A percentile compares a stretch with the other conserved stretches of the same genome.
Conservation (phyloP, 1,140 invertebrate genomes). For the Samia ricini region DNA sequence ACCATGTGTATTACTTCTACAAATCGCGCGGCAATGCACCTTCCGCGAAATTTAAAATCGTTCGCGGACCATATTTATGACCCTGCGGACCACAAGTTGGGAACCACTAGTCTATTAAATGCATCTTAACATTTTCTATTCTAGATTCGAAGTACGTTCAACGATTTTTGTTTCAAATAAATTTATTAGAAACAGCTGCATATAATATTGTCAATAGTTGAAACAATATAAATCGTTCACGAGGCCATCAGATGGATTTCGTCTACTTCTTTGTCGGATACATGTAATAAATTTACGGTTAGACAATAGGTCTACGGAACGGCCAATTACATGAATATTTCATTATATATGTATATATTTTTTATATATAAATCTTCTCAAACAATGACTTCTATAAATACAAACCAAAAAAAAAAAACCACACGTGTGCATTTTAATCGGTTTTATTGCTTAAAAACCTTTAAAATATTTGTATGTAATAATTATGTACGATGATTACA, state of each 20-base stretch:
- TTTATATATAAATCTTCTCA: constrained; percentile 22
- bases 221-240: constrained; percentile 47
- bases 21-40: no score
- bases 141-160: constrained; percentile 34
- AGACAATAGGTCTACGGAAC: constrained; percentile 37
- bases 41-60: no score
- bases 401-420: constrained; percentile 7
- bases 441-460: constrained; percentile 20
- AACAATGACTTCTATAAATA: constrained; percentile 11
- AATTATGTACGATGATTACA: constrained; percentile 21
- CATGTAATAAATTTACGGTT: constrained; percentile 32
- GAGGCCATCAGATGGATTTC: constrained; percentile 37
- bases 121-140: constrained; percentile 20
- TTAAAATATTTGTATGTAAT: constrained; percentile 28
- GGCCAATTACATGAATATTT: constrained; percentile 55
- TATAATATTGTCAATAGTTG: constrained; percentile 37
- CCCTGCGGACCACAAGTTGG: no score
- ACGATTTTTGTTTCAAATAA: constrained; percentile 50
- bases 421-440: constrained; percentile 25
- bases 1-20: no score
- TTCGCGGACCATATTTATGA: no score
- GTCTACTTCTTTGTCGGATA: constrained; percentile 23
- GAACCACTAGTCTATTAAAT: no score
- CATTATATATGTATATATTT: constrained; percentile 21
- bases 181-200: constrained; percentile 39